Evolutionary conservation across 2,888 invertebrate species (phyloP).

Genomic region (Eupithecia tripunctaria): DNA sequence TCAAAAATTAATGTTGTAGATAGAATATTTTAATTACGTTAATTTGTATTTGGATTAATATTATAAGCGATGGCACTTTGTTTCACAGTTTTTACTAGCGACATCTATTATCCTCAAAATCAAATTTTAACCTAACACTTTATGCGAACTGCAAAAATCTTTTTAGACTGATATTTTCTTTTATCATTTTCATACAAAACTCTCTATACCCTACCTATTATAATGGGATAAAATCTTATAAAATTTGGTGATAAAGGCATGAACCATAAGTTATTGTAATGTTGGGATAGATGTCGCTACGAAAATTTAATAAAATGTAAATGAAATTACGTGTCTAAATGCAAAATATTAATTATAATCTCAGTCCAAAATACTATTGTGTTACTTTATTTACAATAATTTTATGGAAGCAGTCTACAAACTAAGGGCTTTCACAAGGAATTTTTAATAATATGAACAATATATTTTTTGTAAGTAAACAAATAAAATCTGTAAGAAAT

Average conservation of each 20-base stretch:
- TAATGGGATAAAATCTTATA: background rate
- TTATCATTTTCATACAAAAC: no score
- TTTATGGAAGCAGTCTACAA: slow-evolving; percentile 70
- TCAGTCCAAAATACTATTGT: slow-evolving; percentile 78
- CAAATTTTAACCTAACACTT: background rate
- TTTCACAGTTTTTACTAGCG: slow-evolving; percentile 31
- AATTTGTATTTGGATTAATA: slow-evolving; percentile 23
- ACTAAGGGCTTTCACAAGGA: slow-evolving; percentile 46
- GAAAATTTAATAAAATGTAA: slow-evolving; percentile 45
- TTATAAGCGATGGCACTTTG: slow-evolving; percentile 41
- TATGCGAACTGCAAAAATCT: no score
- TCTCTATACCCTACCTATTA: no score
- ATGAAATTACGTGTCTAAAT: slow-evolving; percentile 68
- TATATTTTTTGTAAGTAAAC: background rate
- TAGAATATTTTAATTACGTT: slow-evolving; percentile 12
- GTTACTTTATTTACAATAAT: slow-evolving; percentile 67
- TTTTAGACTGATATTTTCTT: no score
- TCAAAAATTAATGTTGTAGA: background rate
- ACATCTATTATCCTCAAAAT: slow-evolving; percentile 30
- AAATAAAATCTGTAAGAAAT: background rate
- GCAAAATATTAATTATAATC: slow-evolving; percentile 72
- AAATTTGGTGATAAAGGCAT: background rate
- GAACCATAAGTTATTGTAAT: no score
- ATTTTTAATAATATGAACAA: background rate
- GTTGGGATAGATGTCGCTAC: slow-evolving; percentile 59